Conservation (phyloP, 2,113 vertebrate genomes). For the Solea solea region DNA sequence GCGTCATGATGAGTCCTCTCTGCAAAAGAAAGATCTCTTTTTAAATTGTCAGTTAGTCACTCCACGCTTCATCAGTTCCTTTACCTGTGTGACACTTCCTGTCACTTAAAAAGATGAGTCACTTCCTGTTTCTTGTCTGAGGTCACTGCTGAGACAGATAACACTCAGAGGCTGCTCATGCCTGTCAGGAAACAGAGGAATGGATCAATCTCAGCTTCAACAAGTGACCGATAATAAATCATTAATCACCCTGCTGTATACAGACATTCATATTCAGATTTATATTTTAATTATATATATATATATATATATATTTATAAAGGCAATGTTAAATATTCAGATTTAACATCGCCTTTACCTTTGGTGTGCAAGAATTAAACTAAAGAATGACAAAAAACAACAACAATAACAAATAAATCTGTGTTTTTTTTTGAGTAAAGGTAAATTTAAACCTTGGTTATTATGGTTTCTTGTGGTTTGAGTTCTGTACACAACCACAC, state of each 20-base stretch:
- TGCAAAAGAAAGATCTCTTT: no score
- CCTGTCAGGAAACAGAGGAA: constrained; percentile 48
- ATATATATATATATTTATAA: no score
- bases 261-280: no score
- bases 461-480: no score
- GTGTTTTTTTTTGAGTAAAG: no score
- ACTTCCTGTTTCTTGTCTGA: constrained; percentile 21
- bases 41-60: neutral
- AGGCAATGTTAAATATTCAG: no score
- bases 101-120: constrained; percentile 55
- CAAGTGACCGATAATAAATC: constrained; percentile 20
- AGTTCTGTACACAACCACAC: constrained; percentile 31
- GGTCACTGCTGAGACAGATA: constrained; percentile 39
- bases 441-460: no score
- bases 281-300: no score
- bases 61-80: neutral
- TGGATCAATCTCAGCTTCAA: constrained; percentile 18
- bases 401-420: no score
- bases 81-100: constrained; percentile 40
- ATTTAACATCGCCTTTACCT: no score
- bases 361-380: no score
- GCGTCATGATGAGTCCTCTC: constrained; percentile 6
- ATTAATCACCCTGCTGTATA: constrained; percentile 29
- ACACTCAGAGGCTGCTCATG: constrained; percentile 18
- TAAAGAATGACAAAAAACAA: no score